Conservation (phyloP, 2,888 invertebrate genomes). For the Hermaeophaga mercurialis region DNA sequence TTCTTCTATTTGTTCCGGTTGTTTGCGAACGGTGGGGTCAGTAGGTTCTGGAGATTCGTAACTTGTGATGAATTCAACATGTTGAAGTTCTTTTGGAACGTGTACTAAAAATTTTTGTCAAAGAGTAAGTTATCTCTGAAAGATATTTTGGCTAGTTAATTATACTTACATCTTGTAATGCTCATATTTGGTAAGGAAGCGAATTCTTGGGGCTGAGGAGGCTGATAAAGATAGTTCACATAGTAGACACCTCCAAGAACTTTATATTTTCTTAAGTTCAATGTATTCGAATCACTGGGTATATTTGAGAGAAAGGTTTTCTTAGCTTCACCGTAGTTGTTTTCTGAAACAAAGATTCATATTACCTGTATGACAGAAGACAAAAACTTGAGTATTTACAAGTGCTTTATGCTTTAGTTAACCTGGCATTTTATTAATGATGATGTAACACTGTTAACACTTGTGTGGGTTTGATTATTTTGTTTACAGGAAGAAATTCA, state of each 20-base stretch:
- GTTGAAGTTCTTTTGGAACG: slow-evolving; percentile 64
- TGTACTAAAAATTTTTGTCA: slow-evolving; percentile 59
- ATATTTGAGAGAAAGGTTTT: not conserved
- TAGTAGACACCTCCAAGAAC: slow-evolving; percentile 79
- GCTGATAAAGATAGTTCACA: slow-evolving; percentile 74
- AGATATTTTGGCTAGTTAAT: not conserved
- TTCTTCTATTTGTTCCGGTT: slow-evolving; percentile 81
- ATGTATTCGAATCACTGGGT: slow-evolving; percentile 55
- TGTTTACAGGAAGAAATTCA: too few relatives aligned
- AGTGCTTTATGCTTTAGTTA: too few relatives aligned
- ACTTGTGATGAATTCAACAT: slow-evolving; percentile 67
- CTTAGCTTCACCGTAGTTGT: slow-evolving; percentile 6
- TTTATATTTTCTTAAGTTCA: slow-evolving; percentile 76
- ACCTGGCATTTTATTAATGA: too few relatives aligned
- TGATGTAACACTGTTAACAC: too few relatives aligned
- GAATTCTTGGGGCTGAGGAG: slow-evolving; percentile 74
- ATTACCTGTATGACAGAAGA: too few relatives aligned
- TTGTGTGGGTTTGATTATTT: too few relatives aligned
- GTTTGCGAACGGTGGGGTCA: slow-evolving; percentile 67
- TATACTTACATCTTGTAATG: slow-evolving; percentile 63
- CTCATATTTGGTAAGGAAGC: slow-evolving; percentile 55
- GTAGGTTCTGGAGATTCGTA: slow-evolving; percentile 71
- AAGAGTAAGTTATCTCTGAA: too few relatives aligned
- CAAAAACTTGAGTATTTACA: too few relatives aligned
- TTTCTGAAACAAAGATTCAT: slow-evolving; percentile 22